Evolutionary conservation across 1,140 invertebrate genomes (phyloP), one percentile per base, ranked within the genome.

Genomic region (Microplitis mediator): DNA sequence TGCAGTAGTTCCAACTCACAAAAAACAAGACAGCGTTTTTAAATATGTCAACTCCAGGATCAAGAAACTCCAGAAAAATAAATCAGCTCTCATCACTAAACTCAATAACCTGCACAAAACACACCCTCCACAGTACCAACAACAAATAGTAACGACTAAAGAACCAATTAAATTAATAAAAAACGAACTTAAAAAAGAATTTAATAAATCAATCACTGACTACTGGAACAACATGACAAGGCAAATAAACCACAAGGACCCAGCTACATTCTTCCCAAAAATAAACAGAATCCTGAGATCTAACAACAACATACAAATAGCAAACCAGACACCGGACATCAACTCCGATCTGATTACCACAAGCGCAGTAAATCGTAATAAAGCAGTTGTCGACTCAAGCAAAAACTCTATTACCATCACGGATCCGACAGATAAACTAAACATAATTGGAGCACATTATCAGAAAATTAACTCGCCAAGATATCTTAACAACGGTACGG

Each of bases 41-140:
- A 68, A 73, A 39, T 35, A 68, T 16, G 31, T 60, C 13, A 73
- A 60, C 11, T 39, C 36, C 13, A 45, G 23, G 60, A 61, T 68
- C 11, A 62, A 50, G 50, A 62, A 63, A 4, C 23, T 68, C 32
- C 64, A 66, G 9, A 32, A 31, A 13, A 23, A 13, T 13, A 62
- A 62, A 62, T 62, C 60, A 5, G 4, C 3, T 11, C 16, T 64
- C 6, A 64, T 64, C 1, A 39, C 62, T 4, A 9, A 34, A 8
- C 34, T 64, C 13, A 4, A 14, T 14, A 64, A 64, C 3, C 16
- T 34, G n/a, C 36, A n/a, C 9, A 4, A 1, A 64, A 34, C 5
- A 1, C 1, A 8, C 36, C 36, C 36, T 6, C 8, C 36, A 39
- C 4, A 3, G 8, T 9, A 39, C 36, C 4, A 9, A 9, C 9